Evolutionary conservation across 2,113 vertebrate species (phyloP).

Genomic region (Hemiscyllium ocellatum): DNA sequence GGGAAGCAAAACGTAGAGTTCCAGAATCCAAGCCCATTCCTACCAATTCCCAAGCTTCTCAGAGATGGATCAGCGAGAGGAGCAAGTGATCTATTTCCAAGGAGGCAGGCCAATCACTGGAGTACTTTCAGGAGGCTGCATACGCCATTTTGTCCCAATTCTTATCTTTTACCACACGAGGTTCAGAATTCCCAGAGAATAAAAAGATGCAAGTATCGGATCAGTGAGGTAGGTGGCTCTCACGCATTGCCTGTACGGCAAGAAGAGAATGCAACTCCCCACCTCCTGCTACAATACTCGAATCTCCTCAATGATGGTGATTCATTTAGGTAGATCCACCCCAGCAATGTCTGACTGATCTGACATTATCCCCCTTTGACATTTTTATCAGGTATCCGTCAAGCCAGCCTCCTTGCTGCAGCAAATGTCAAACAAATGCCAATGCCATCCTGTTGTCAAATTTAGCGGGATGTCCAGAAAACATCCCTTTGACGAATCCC

Average conservation of each 20-base stretch:
- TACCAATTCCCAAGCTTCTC: neutral
- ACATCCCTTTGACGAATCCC: too few relatives aligned
- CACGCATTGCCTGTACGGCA: neutral
- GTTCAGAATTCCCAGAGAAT: neutral
- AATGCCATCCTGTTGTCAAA: too few relatives aligned
- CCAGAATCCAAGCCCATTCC: neutral
- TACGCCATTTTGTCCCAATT: neutral
- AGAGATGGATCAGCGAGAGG: neutral
- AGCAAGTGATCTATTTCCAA: neutral
- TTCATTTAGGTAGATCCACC: neutral
- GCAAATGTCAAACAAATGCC: too few relatives aligned
- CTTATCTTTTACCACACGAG: neutral
- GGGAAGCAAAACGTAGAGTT: neutral
- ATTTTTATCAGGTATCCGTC: too few relatives aligned
- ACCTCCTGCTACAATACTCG: neutral
- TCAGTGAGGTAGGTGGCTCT: neutral
- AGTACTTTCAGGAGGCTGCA: neutral
- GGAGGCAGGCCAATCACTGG: neutral
- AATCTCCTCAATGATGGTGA: neutral
- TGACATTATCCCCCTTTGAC: too few relatives aligned
- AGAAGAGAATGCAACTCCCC: neutral
- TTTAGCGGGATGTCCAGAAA: too few relatives aligned
- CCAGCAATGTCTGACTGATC: neutral
- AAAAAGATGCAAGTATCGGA: neutral
- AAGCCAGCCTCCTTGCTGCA: too few relatives aligned